These are phyloP conservation scores for Torymus tubicola DNA, from an alignment of 2,888 invertebrate genomes.

Conservation along the genomic window DNA sequence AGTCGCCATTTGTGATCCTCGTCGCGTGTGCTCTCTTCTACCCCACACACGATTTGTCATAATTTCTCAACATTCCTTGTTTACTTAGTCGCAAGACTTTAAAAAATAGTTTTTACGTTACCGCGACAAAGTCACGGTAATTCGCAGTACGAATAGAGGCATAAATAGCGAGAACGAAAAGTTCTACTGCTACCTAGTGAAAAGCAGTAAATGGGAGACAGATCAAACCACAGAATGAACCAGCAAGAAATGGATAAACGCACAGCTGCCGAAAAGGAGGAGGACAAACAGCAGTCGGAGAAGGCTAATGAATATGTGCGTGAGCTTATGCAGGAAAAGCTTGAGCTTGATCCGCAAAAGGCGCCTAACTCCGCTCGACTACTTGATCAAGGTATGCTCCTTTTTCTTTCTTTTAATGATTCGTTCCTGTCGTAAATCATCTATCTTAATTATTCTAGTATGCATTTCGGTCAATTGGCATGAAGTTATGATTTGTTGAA, in stretches of 20 bases:
- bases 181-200: no score
- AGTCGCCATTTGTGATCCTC: conserved; percentile 42
- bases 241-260: conserved; percentile 47
- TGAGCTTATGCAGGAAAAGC: conserved; percentile 85
- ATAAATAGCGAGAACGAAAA: no score
- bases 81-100: not conserved
- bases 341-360: conserved; percentile 80
- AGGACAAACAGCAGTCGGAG: conserved; percentile 80
- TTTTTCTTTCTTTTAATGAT: no score
- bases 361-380: conserved; percentile 84
- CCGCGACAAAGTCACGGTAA: no score
- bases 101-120: not conserved
- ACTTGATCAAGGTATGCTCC: conserved; percentile 83
- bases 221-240: conserved; percentile 36
- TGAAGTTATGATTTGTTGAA: no score
- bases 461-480: no score
- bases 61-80: not conserved
- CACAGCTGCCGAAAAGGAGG: conserved; percentile 75
- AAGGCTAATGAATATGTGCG: conserved; percentile 88
- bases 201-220: conserved; percentile 46
- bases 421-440: no score
- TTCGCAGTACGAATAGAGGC: no score
- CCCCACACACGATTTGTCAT: not conserved
- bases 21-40: conserved; percentile 4
- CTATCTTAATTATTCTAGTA: no score